Percentiles rank a stretch among this genome's conserved stretches.
Conservation (phyloP, 2,888 invertebrate species). For the Strigamia crassipes region DNA sequence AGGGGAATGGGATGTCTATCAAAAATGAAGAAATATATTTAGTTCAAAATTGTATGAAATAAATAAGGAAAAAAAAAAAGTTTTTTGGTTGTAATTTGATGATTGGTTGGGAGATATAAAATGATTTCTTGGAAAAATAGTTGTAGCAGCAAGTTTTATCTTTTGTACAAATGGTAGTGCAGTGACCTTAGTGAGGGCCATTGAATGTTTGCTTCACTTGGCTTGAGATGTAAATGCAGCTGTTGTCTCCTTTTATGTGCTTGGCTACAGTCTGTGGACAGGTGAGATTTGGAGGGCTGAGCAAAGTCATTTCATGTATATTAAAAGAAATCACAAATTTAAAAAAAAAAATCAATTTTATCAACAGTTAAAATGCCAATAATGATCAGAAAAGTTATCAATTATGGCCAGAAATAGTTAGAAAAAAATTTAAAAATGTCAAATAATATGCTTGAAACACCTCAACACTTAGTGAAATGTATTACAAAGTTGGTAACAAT, state of each 20-base stretch:
- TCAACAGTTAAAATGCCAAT: neutral
- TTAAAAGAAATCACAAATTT: neutral
- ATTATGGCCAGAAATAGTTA: no score
- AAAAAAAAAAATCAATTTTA: no score
- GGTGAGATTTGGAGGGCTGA: conserved; percentile 22
- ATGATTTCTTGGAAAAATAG: conserved; percentile 6
- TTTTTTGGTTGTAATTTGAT: neutral
- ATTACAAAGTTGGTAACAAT: no score
- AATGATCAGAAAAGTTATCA: neutral
- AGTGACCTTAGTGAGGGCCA: conserved; percentile 34
- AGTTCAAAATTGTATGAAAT: no score
- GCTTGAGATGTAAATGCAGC: conserved; percentile 31
- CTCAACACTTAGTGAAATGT: no score
- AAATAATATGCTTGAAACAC: no score
- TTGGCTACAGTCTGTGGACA: conserved; percentile 32
- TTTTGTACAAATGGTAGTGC: conserved; percentile 5
- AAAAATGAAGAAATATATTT: no score
- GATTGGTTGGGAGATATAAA: neutral
- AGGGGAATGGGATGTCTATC: no score
- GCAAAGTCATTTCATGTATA: conserved; percentile 23
- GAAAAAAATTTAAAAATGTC: no score
- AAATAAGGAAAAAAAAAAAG: neutral
- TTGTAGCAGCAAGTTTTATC: neutral
- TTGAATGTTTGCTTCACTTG: conserved; percentile 34
- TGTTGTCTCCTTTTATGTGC: conserved; percentile 32